Percentiles rank a stretch among this genome's conserved stretches.
Evolutionary conservation across 2,888 invertebrate species (phyloP).

Genomic region (Steinernema hermaphroditum): DNA sequence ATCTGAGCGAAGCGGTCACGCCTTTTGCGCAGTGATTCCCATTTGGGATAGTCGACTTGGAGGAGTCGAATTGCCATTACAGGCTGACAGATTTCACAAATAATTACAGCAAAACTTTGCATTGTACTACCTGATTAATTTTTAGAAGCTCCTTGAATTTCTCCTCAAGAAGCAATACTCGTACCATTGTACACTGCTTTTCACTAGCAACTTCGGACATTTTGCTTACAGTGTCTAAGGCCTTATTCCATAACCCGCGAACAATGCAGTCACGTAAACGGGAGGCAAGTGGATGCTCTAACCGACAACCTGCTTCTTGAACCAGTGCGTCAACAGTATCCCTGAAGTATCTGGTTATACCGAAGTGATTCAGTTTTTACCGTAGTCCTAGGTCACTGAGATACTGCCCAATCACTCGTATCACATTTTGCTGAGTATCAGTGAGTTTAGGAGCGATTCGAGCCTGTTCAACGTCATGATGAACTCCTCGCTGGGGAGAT

Average conservation of each 20-base stretch:
- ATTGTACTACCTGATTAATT: conserved; percentile 38
- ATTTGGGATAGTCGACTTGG: conserved; percentile 49
- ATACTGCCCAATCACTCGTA: conserved; percentile 60
- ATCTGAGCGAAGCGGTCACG: conserved; percentile 38
- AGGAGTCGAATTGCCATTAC: conserved; percentile 45
- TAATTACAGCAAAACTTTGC: neutral
- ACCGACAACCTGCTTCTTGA: conserved; percentile 59
- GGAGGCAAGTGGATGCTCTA: conserved; percentile 51
- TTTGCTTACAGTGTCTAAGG: conserved; percentile 44
- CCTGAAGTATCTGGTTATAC: conserved; percentile 41
- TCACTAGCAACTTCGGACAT: conserved; percentile 32
- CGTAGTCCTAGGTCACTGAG: conserved; percentile 54
- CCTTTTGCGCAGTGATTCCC: conserved; percentile 38
- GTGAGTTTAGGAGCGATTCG: conserved; percentile 31
- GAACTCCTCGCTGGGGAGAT: conserved; percentile 16
- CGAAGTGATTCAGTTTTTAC: conserved; percentile 42
- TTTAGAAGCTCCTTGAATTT: conserved; percentile 46
- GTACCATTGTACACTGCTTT: conserved; percentile 40
- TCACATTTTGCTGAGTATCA: conserved; percentile 48
- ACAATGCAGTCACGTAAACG: conserved; percentile 34
- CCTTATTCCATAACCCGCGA: conserved; percentile 49
- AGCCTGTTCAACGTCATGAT: neutral
- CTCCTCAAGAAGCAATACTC: conserved; percentile 51
- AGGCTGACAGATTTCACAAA: conserved; percentile 33
- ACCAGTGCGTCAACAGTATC: conserved; percentile 57